These are phyloP conservation scores for Phrynocephalus vlangalii DNA, from an alignment of 2,797 vertebrate genomes.

Conservation along the genomic window DNA sequence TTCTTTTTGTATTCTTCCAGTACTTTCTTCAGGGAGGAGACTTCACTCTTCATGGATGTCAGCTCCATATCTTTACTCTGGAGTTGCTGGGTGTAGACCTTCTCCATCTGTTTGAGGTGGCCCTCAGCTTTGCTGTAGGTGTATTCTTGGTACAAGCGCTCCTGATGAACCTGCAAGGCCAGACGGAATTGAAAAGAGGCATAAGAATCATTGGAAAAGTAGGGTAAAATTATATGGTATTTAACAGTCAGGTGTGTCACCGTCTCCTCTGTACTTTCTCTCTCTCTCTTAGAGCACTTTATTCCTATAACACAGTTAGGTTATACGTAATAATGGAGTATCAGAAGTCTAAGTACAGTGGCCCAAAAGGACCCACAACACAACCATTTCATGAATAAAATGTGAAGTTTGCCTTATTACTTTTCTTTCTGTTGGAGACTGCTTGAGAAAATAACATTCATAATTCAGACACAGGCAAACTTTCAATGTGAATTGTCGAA, in stretches of 20 bases:
- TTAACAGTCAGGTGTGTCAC: neutral
- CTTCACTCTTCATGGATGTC: constrained; percentile 85
- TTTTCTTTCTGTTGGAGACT: neutral
- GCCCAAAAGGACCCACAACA: neutral
- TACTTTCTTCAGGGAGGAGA: constrained; percentile 81
- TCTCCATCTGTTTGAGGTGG: constrained; percentile 89
- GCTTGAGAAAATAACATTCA: neutral
- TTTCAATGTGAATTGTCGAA: neutral
- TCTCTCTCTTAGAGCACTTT: neutral
- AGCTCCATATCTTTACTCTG: constrained; percentile 89
- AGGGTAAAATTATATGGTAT: neutral
- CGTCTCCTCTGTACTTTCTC: neutral
- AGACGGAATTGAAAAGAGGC: neutral
- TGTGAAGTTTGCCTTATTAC: too few relatives aligned
- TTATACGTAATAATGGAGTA: neutral
- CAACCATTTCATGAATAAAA: neutral
- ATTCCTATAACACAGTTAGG: neutral
- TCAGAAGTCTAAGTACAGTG: neutral
- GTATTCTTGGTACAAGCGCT: constrained; percentile 89
- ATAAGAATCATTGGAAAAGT: neutral
- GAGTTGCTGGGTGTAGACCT: constrained; percentile 87
- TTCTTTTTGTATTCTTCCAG: constrained; percentile 92
- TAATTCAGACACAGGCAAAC: neutral
- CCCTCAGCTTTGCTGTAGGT: constrained; percentile 84
- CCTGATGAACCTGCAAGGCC: constrained; percentile 86